Conservation (phyloP, 2,113 vertebrate genomes). For the Cnemophilus loriae region DNA sequence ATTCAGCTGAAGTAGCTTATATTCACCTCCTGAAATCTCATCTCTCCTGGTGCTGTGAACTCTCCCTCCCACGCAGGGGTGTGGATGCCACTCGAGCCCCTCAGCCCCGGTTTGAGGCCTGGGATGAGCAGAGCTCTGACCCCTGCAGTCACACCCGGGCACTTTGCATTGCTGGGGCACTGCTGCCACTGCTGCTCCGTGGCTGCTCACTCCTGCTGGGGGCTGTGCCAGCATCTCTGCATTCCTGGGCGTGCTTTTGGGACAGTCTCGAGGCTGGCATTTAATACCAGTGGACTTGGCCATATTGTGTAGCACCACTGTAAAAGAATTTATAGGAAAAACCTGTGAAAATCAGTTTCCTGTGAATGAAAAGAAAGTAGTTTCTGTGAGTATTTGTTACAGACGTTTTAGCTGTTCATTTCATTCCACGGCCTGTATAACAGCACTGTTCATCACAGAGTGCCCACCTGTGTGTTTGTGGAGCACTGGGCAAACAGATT, state of each 20-base stretch:
- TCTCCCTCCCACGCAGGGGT: background rate
- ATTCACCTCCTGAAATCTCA: background rate
- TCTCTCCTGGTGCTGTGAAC: background rate
- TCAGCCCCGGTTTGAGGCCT: background rate
- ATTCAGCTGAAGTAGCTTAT: slow-evolving; percentile 1
- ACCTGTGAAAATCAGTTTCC: background rate
- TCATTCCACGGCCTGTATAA: background rate
- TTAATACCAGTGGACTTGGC: fast-evolving
- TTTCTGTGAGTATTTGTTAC: background rate
- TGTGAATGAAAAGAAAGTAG: background rate
- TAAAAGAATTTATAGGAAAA: background rate
- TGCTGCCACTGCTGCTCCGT: background rate
- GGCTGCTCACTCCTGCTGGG: background rate
- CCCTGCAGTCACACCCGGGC: background rate
- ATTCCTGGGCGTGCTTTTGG: background rate
- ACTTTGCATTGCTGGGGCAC: background rate
- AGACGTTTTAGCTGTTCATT: background rate
- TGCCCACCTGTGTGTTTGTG: background rate
- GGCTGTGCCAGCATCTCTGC: background rate
- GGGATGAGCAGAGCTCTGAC: background rate
- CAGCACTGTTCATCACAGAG: background rate
- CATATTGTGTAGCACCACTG: background rate
- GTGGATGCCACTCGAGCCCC: background rate
- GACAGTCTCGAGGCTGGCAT: background rate
- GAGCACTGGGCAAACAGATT: background rate